phyloP scores from a whole-genome alignment of 2,888 invertebrate genomes.

The Brachyopa scutellaris region DNA sequence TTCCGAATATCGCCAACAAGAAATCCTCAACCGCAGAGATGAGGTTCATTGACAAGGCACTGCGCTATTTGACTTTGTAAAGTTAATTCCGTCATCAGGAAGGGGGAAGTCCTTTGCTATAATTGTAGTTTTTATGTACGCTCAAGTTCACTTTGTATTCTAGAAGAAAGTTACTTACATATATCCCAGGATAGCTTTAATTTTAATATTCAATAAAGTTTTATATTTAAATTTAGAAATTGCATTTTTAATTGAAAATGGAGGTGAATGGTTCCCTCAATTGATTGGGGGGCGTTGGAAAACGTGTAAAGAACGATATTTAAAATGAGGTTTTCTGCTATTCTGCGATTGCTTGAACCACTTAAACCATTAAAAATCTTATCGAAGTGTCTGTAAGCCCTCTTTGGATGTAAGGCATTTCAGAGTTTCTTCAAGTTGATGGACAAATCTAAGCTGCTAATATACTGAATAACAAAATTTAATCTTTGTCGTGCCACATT shows the following conservation, averaged over 20 bases:
- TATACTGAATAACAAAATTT: too few relatives aligned
- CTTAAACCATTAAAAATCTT: too few relatives aligned
- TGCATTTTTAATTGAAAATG: not conserved
- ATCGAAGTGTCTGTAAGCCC: too few relatives aligned
- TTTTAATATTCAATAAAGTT: conserved; percentile 35
- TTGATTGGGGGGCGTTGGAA: too few relatives aligned
- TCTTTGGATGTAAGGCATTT: too few relatives aligned
- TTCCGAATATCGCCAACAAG: conserved; percentile 6
- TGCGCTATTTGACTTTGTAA: conserved; percentile 78
- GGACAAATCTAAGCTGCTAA: too few relatives aligned
- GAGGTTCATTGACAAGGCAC: conserved; percentile 77
- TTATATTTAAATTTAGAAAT: not conserved
- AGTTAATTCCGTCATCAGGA: conserved; percentile 4
- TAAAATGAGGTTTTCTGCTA: too few relatives aligned
- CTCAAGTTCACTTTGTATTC: conserved; percentile 53
- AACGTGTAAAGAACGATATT: too few relatives aligned
- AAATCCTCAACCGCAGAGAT: conserved; percentile 36
- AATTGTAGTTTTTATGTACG: conserved; percentile 10
- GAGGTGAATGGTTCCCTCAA: too few relatives aligned
- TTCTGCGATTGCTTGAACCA: too few relatives aligned
- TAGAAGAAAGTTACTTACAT: conserved; percentile 32
- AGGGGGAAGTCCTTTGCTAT: not conserved
- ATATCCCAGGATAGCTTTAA: conserved; percentile 43
- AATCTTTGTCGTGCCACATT: too few relatives aligned
- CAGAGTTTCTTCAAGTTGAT: too few relatives aligned